A percentile compares a stretch with the other conserved stretches of the same genome.
These are phyloP conservation scores for Netelia inedita DNA, from an alignment of 2,888 invertebrate genomes.

Conservation along the genomic window DNA sequence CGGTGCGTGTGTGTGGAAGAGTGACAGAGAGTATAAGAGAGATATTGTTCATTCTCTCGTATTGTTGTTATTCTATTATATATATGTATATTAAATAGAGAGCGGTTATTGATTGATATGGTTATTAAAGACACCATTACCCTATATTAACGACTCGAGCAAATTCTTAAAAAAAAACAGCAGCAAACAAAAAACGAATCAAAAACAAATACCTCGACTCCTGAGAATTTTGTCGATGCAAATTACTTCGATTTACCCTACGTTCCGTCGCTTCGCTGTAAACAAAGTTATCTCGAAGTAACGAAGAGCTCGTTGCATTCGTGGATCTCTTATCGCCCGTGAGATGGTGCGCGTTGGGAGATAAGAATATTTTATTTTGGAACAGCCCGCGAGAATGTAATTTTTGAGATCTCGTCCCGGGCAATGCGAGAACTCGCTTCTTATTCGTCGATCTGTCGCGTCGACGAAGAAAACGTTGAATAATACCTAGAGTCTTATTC, in stretches of 20 bases:
- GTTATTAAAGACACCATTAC: constrained; percentile 69
- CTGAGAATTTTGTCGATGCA: no score
- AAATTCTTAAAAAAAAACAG: neutral
- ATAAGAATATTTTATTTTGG: constrained; percentile 36
- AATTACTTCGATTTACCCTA: no score
- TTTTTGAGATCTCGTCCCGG: no score
- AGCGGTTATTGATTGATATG: constrained; percentile 70
- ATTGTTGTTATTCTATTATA: constrained; percentile 73
- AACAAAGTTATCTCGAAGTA: constrained; percentile 4
- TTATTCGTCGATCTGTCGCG: constrained; percentile 9
- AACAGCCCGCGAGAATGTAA: no score
- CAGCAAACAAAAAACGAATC: no score
- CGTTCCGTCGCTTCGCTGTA: no score
- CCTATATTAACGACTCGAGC: constrained; percentile 30
- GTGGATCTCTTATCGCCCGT: neutral
- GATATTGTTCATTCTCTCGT: constrained; percentile 70
- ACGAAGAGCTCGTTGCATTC: neutral
- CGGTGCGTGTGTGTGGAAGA: constrained; percentile 60
- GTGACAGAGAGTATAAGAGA: constrained; percentile 68
- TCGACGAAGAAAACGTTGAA: constrained; percentile 10
- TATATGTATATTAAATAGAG: constrained; percentile 71
- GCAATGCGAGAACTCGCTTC: constrained; percentile 1
- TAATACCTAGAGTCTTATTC: no score
- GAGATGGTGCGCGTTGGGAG: neutral
- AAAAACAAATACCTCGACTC: no score